Evolutionary conservation across 2,888 invertebrate species (phyloP), one percentile per base, ranked within the genome.

Genomic region (Parnassius apollo): DNA sequence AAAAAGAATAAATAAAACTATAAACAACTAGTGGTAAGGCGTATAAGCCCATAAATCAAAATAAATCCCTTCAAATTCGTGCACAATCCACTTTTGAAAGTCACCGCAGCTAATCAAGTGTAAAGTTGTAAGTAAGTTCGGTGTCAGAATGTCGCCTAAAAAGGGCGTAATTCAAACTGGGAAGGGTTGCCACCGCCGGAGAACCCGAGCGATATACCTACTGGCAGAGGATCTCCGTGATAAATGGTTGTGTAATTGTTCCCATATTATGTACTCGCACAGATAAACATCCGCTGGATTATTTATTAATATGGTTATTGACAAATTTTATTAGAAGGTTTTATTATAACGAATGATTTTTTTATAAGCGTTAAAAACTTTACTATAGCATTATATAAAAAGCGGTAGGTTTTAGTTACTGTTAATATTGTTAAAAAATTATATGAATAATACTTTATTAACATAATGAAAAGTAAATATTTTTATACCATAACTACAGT

Each of bases 171-270:
- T 75, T 82, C 77, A 59, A 76, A 71, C 71, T 67, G 74, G 75
- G 78, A 84, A 85, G 85, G 86, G 85, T 83, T 83, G 81, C 69
- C 74, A 73, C 77, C 78, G 75, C 80, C 75, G 72, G 75, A 80
- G 81, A 81, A 81, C 80, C 77, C 75, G 82, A 80, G 81, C 80
- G 81, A 83, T 85, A 83, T 81, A 85, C n/a, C n/a, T n/a, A n/a
- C 81, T 80, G 83, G 76, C 78, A 78, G 77, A 83, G 84, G 80
- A 81, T 81, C 78, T 74, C 76, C 69, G 78, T 88, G 88, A 88
- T 87, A 85, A 87, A 88, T 88, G 87, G 78, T 74, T 77, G 81
- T 83, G 85, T 88, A 88, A 88, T 88, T 88, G 86, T 85, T 86
- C 84, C 85, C 83, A 85, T 85, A 87, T 86, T 86, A 86, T 86